Percentiles rank a stretch among this genome's conserved stretches.
Conservation (phyloP, 2,113 vertebrate species). For the Notarius quadriscutis region DNA sequence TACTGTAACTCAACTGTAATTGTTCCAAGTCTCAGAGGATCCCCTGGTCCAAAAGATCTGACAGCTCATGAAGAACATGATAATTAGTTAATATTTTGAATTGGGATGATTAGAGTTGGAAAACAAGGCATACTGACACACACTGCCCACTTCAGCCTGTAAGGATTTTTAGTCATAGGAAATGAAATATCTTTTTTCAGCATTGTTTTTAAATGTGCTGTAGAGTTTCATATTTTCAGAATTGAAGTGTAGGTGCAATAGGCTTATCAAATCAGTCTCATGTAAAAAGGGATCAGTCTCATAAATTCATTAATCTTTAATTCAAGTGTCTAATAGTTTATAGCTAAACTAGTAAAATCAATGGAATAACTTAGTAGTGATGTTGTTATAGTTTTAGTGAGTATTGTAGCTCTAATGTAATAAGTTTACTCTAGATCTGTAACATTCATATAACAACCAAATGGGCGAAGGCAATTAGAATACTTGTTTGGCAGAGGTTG, state of each 20-base stretch:
- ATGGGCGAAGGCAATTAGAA: too few species aligned
- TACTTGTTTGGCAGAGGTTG: too few species aligned
- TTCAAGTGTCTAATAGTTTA: too few species aligned
- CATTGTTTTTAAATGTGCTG: not conserved
- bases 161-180: slow-evolving; percentile 4
- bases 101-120: not conserved
- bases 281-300: too few species aligned
- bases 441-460: too few species aligned
- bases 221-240: not conserved
- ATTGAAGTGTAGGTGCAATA: not conserved
- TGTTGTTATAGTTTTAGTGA: too few species aligned
- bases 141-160: not conserved
- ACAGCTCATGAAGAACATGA: not conserved
- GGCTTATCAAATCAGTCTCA: too few species aligned
- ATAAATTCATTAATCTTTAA: too few species aligned
- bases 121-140: not conserved
- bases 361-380: too few species aligned
- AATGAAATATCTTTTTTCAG: not conserved
- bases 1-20: not conserved
- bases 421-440: too few species aligned
- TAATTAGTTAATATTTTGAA: slow-evolving; percentile 11
- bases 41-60: not conserved
- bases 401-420: too few species aligned
- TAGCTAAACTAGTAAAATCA: too few species aligned
- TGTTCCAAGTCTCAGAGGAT: not conserved